phyloP scores from a whole-genome alignment of 2,113 vertebrate genomes.

The Rissa tridactyla region DNA sequence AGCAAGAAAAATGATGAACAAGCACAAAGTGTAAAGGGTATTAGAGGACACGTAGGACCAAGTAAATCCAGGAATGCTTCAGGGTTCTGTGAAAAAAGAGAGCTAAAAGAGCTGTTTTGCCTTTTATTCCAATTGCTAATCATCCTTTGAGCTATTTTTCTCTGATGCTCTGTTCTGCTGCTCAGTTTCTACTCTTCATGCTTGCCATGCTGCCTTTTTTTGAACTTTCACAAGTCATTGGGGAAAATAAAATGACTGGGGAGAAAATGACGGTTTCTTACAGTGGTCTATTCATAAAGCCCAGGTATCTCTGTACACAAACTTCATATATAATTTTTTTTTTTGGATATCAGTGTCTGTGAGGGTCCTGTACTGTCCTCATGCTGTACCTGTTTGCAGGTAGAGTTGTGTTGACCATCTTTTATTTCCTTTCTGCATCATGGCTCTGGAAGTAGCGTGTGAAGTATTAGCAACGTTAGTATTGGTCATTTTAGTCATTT shows the following conservation, averaged over 20 bases:
- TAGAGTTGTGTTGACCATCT: neutral
- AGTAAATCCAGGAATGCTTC: neutral
- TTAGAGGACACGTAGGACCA: neutral
- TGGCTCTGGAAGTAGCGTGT: neutral
- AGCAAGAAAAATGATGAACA: neutral
- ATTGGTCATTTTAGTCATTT: neutral
- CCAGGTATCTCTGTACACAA: neutral
- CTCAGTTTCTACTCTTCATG: neutral
- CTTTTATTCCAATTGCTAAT: neutral
- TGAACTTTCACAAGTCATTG: neutral
- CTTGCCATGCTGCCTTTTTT: neutral
- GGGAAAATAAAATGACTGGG: neutral
- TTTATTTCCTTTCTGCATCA: neutral
- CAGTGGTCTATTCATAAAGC: neutral
- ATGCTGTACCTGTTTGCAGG: neutral
- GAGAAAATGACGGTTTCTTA: neutral
- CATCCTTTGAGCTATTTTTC: neutral
- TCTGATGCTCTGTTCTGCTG: neutral
- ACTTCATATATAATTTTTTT: neutral
- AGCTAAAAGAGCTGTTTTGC: neutral
- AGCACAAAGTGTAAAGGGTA: neutral
- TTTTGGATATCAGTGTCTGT: fast-evolving
- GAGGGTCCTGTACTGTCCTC: neutral
- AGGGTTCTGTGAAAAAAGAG: neutral
- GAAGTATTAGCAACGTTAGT: neutral